Evolutionary conservation across 2,888 invertebrate genomes (phyloP).

Genomic region (Harpalus rubripes): DNA sequence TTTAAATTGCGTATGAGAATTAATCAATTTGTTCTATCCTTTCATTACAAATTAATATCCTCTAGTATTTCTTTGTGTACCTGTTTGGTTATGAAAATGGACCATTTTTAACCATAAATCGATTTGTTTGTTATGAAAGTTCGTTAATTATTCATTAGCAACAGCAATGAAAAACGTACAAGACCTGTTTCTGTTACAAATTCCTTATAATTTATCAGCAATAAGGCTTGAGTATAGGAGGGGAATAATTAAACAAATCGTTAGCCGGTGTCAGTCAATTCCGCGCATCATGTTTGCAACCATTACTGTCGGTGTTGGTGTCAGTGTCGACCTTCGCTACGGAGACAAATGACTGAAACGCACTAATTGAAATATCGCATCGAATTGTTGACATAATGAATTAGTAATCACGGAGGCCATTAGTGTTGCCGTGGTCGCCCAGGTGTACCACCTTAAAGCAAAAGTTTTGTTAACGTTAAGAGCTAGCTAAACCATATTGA

Average conservation of each 20-base stretch:
- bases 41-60: too few species aligned
- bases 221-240: background rate
- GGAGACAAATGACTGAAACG: slow-evolving; percentile 70
- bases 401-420: slow-evolving; percentile 73
- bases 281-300: slow-evolving; percentile 34
- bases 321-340: slow-evolving; percentile 66
- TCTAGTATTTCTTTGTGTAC: too few species aligned
- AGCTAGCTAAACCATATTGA: too few species aligned
- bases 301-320: slow-evolving; percentile 19
- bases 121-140: background rate
- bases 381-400: slow-evolving; percentile 73
- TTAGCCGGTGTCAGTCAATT: slow-evolving; percentile 33
- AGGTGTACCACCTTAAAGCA: slow-evolving; percentile 53
- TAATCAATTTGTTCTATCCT: too few species aligned
- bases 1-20: too few species aligned
- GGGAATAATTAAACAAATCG: slow-evolving; percentile 54
- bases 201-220: background rate
- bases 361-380: slow-evolving; percentile 73
- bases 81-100: too few species aligned
- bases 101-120: background rate
- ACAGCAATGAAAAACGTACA: background rate
- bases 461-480: slow-evolving; percentile 64
- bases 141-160: background rate
- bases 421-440: slow-evolving; percentile 66
- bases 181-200: background rate